Percentiles rank a stretch among this genome's conserved stretches.
Evolutionary conservation across 2,888 invertebrate genomes (phyloP).

Genomic region (Volucella inanis): DNA sequence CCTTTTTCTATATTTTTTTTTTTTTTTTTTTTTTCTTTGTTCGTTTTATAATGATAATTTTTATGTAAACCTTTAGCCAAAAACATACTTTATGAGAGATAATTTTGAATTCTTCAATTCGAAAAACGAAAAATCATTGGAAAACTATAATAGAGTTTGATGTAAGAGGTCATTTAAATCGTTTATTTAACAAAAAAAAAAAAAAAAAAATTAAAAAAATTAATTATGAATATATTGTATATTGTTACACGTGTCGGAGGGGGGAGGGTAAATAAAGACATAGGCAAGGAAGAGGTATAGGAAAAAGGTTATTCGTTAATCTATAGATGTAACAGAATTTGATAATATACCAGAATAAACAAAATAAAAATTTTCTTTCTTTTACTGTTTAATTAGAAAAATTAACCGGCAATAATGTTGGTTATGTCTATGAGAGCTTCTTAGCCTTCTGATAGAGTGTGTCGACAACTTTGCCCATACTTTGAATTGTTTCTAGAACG

Average conservation of each 20-base stretch:
- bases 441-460: conserved; percentile 99
- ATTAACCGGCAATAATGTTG: conserved; percentile 48
- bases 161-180: conserved; percentile 19
- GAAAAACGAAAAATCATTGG: background rate
- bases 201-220: conserved; percentile 26
- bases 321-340: conserved; percentile 44
- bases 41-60: conserved; percentile 46
- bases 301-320: conserved; percentile 41
- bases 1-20: conserved; percentile 40
- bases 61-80: conserved; percentile 50
- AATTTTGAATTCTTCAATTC: conserved; percentile 27
- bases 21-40: conserved; percentile 30
- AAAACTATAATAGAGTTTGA: background rate
- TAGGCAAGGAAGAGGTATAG: conserved; percentile 11
- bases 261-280: conserved; percentile 1
- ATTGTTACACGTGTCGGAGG: conserved; percentile 49
- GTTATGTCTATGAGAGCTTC: conserved; percentile 91
- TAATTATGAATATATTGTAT: conserved; percentile 34
- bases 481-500: conserved; percentile 98
- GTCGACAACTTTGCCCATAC: conserved; percentile 99
- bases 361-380: conserved; percentile 45
- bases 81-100: conserved; percentile 4
- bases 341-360: conserved; percentile 65
- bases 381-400: conserved; percentile 54
- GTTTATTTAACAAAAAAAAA: conserved; percentile 33